phyloP scores from a whole-genome alignment of 1,140 invertebrate species.

The Bilobella aurantiaca region DNA sequence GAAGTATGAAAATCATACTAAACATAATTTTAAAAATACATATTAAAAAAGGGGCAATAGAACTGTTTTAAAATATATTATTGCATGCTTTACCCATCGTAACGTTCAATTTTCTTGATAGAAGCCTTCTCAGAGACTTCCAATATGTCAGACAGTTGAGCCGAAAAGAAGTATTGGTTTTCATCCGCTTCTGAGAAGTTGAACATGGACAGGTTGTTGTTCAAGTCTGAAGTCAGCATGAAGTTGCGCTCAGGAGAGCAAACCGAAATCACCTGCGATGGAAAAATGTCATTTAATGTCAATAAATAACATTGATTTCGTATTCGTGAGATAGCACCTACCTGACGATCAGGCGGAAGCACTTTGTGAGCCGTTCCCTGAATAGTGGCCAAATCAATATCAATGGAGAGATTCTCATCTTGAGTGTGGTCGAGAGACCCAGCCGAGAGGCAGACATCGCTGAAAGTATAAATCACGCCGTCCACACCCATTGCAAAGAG shows the following conservation, averaged over 20 bases:
- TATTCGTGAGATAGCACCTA: not conserved
- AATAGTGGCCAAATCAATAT: constrained; percentile 20
- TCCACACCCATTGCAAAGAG: constrained; percentile 12
- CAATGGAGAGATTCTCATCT: constrained; percentile 15
- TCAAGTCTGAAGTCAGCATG: not conserved
- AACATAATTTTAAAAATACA: not conserved
- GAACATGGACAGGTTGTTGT: not conserved
- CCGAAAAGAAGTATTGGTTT: not conserved
- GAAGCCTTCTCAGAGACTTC: not conserved
- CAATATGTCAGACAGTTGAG: not conserved
- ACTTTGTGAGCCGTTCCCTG: constrained; percentile 1
- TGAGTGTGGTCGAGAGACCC: constrained; percentile 17
- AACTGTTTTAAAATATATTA: too few species aligned
- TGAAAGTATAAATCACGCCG: constrained; percentile 11
- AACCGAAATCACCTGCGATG: constrained; percentile 8
- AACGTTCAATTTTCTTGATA: constrained; percentile 13
- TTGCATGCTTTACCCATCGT: constrained; percentile 19
- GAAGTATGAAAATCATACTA: constrained; percentile 28
- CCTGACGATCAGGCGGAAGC: not conserved
- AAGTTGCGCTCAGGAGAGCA: not conserved
- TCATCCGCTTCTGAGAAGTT: not conserved
- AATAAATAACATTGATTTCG: not conserved
- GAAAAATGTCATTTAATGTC: not conserved
- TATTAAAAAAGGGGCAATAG: too few species aligned
- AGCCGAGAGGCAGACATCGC: constrained; percentile 9